These are phyloP conservation scores for Porites evermanni DNA, from an alignment of 92 coral and sea anemone genomes.

Conservation along the genomic window DNA sequence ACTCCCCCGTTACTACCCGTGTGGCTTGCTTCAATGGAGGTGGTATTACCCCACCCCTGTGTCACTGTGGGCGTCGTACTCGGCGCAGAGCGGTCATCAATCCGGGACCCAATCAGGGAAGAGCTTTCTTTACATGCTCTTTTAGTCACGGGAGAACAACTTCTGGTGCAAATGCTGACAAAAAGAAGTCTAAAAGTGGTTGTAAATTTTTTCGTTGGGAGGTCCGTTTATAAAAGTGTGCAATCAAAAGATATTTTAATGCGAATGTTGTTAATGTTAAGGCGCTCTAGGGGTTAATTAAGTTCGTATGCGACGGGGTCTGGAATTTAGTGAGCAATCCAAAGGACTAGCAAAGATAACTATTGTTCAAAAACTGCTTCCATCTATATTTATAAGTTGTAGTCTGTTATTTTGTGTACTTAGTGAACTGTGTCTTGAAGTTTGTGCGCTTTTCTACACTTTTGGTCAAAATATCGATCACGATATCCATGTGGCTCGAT, in stretches of 20 bases:
- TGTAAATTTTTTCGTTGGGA: conserved; percentile 85
- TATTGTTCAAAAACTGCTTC: too few species aligned
- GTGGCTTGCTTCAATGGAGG: conserved; percentile 72
- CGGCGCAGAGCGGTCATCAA: conserved; percentile 72
- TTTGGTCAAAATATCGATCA: too few species aligned
- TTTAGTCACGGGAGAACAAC: conserved; percentile 58
- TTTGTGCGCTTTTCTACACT: too few species aligned
- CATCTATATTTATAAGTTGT: too few species aligned
- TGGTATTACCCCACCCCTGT: conserved; percentile 82
- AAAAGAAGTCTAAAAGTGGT: conserved; percentile 43
- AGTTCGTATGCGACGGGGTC: too few species aligned
- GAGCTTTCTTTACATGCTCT: conserved; percentile 85
- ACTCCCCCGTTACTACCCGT: conserved; percentile 27
- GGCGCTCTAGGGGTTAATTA: too few species aligned
- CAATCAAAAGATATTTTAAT: neutral
- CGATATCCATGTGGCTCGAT: too few species aligned
- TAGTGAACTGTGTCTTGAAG: too few species aligned
- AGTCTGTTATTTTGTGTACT: too few species aligned
- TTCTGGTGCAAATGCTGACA: conserved; percentile 43
- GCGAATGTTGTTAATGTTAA: too few species aligned
- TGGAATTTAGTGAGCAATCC: too few species aligned
- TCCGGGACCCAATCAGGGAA: conserved; percentile 91
- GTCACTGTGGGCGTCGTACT: conserved; percentile 86
- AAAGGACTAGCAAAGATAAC: too few species aligned
- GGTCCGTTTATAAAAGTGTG: conserved; percentile 5